These are phyloP conservation scores for Bryconaethiops microstoma DNA, from an alignment of 2,797 vertebrate genomes.

Conservation along the genomic window DNA sequence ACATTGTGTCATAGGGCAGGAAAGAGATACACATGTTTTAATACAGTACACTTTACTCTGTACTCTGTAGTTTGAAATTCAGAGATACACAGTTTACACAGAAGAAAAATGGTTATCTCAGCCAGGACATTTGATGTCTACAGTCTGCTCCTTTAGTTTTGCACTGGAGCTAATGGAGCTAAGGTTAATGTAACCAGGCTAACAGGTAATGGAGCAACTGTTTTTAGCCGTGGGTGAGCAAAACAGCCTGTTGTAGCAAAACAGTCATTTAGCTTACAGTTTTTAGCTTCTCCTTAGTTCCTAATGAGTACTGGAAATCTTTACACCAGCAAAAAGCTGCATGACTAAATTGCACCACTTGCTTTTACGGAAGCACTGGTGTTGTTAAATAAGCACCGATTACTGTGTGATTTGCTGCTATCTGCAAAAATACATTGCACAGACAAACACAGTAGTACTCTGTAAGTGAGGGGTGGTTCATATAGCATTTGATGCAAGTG, in stretches of 20 bases:
- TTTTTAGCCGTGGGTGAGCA: background rate
- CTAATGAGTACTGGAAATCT: no score
- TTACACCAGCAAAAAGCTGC: no score
- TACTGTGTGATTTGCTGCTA: background rate
- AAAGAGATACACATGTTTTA: constrained; percentile 2
- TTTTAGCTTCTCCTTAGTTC: no score
- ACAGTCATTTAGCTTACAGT: no score
- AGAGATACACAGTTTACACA: background rate
- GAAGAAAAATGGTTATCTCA: background rate
- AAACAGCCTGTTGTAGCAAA: background rate
- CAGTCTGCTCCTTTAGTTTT: background rate
- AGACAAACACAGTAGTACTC: no score
- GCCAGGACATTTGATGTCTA: background rate
- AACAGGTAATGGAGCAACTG: background rate
- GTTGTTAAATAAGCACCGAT: no score
- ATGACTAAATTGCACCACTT: no score
- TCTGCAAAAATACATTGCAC: background rate
- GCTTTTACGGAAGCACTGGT: no score
- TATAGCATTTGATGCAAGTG: background rate
- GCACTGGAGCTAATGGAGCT: no score
- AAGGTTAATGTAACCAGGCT: no score
- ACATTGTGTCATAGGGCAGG: background rate
- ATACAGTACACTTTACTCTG: background rate
- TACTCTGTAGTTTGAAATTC: background rate
- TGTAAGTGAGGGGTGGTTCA: no score